Percentiles rank a stretch among this genome's conserved stretches.
Conservation (phyloP, 2,113 vertebrate genomes). For the Cairina moschata region DNA sequence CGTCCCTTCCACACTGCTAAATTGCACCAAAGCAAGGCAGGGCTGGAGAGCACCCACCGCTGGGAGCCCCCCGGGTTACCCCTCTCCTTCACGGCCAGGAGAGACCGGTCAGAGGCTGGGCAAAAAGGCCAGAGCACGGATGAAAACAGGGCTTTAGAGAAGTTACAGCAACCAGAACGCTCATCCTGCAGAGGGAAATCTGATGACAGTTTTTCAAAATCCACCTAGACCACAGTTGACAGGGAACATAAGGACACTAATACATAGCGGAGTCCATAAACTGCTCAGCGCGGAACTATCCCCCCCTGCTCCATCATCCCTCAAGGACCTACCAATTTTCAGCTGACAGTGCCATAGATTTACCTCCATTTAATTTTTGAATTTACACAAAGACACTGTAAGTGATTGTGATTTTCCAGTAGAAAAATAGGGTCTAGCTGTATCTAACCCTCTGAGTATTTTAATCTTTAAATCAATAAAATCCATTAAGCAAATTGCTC, state of each 20-base stretch:
- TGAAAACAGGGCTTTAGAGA: not conserved
- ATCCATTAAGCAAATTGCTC: constrained; percentile 78
- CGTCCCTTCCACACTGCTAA: fast-evolving
- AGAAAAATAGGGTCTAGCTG: not conserved
- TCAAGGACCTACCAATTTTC: constrained; percentile 32
- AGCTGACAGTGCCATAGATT: constrained; percentile 54
- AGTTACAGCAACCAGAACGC: not conserved
- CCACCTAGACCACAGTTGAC: not conserved
- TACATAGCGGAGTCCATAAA: not conserved
- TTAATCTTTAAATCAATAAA: constrained; percentile 74
- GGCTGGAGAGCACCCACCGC: not conserved
- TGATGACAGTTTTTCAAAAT: not conserved
- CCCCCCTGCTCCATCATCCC: not conserved
- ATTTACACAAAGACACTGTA: constrained; percentile 65
- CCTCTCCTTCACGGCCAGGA: not conserved
- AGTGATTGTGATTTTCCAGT: constrained; percentile 72
- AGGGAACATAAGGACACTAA: not conserved
- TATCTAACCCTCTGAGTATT: constrained; percentile 60
- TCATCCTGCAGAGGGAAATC: not conserved
- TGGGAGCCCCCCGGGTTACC: not conserved
- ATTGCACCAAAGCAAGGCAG: not conserved
- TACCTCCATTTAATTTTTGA: constrained; percentile 71
- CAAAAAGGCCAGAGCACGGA: fast-evolving
- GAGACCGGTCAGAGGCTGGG: not conserved
- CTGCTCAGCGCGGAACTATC: not conserved